Conservation (phyloP, 1,140 invertebrate genomes). For the Ditylenchus dipsaci region DNA sequence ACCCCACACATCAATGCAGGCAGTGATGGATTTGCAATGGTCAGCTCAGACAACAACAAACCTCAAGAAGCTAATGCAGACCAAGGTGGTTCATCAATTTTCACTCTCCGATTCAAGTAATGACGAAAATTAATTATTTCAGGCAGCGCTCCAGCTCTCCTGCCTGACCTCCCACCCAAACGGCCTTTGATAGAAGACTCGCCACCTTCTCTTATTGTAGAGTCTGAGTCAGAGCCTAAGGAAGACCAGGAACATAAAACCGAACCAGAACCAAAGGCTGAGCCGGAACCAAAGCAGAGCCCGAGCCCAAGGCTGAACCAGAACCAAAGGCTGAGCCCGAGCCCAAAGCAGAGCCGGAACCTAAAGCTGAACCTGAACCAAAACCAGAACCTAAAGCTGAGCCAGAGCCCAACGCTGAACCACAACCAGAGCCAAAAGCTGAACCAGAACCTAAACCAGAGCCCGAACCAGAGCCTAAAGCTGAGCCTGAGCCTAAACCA, state of each 20-base stretch:
- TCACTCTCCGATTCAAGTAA: too few relatives aligned
- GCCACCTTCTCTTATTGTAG: background rate
- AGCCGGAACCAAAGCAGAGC: constrained; percentile 24
- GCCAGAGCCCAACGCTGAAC: background rate
- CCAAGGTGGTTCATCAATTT: background rate
- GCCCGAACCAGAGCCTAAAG: constrained; percentile 10
- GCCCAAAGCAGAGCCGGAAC: constrained; percentile 23
- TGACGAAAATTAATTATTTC: too few relatives aligned
- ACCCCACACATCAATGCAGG: background rate
- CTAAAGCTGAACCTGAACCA: constrained; percentile 23
- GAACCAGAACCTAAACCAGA: background rate
- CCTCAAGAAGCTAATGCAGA: background rate
- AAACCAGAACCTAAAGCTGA: background rate
- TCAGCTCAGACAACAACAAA: background rate
- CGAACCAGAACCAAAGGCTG: constrained; percentile 25
- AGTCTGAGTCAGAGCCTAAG: constrained; percentile 5
- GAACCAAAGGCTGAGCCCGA: constrained; percentile 21
- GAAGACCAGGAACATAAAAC: constrained; percentile 7
- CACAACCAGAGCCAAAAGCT: constrained; percentile 6
- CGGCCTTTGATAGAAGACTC: background rate
- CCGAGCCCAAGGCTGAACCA: constrained; percentile 22
- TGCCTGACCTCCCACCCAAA: background rate
- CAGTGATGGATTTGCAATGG: background rate
- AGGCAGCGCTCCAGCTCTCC: background rate
- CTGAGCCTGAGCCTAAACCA: background rate